phyloP scores from a whole-genome alignment of 1,140 invertebrate genomes.

The Drosophila elegans region DNA sequence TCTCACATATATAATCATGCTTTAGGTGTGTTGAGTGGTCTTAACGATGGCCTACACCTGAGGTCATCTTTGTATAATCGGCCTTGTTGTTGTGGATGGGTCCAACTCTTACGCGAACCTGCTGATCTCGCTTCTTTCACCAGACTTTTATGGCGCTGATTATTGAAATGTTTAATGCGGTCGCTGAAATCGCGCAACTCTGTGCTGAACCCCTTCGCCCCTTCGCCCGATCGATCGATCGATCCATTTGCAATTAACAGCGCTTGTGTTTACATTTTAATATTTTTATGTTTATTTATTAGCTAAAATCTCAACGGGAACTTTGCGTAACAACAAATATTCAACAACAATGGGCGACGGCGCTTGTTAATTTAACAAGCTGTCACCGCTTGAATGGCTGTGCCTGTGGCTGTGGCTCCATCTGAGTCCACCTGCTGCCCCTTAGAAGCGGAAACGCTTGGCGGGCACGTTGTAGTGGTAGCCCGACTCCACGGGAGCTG shows the following conservation, averaged over 20 bases:
- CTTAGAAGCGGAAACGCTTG: slow-evolving; percentile 79
- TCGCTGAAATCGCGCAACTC: slow-evolving; percentile 14
- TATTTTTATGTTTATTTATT: slow-evolving; percentile 68
- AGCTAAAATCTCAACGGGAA: slow-evolving; percentile 78
- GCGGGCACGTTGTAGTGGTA: slow-evolving; percentile 77
- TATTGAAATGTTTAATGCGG: slow-evolving; percentile 20
- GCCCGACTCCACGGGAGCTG: slow-evolving; percentile 51
- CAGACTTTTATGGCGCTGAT: slow-evolving; percentile 18
- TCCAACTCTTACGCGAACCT: slow-evolving; percentile 19
- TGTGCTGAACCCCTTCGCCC: background rate
- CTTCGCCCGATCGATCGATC: no score
- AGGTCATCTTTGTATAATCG: slow-evolving; percentile 36
- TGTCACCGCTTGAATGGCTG: slow-evolving; percentile 19
- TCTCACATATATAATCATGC: background rate
- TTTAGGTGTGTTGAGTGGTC: background rate
- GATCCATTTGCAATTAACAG: slow-evolving; percentile 24
- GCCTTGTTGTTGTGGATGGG: slow-evolving; percentile 5
- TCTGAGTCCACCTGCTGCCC: slow-evolving; percentile 5
- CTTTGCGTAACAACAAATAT: slow-evolving; percentile 79
- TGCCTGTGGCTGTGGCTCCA: slow-evolving; percentile 4
- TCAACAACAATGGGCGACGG: slow-evolving; percentile 64
- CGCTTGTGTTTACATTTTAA: slow-evolving; percentile 48
- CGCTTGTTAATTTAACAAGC: slow-evolving; percentile 76
- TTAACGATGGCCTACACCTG: slow-evolving; percentile 23
- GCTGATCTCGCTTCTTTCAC: slow-evolving; percentile 16